Evolutionary conservation across 2,888 invertebrate species (phyloP), one percentile per base, ranked within the genome.

Genomic region (Chloroclysta siterata): DNA sequence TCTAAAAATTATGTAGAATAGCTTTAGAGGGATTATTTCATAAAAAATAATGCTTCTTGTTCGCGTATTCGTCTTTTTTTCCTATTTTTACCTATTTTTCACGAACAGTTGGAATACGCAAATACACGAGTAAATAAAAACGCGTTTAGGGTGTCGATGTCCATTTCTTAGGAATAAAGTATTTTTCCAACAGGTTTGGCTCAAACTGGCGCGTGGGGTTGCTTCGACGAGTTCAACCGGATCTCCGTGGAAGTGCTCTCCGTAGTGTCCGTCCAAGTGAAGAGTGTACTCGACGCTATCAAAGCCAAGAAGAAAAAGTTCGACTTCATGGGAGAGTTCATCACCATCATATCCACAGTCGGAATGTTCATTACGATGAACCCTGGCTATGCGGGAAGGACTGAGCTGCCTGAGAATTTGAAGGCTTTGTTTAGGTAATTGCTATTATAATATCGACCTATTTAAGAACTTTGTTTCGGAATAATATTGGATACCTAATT

Each of bases 291-390:
- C 66, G 98, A 99, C 83, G 98, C 98, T 10, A 96, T 99, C 64
- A 97, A 97, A 83, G 94, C 94, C 48, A 96, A 97, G 78, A 98
- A 97, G 84, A 88, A 94, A 64, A 94, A 93, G 67, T 98, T 98
- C 78, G 95, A 96, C 74, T 98, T 99, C 85, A 94, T 97, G 87
- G 98, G 98, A 0, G 97, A 97, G 78, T 94, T 94, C 59, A 97
- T 98, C 59, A 84, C 89, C 28, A 87, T 98, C 13, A 94, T 96
- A 53, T 93, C 95, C 0, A 97, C 97, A 0, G 95, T 97, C 44
- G 98, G 98, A 1, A 96, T 98, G 90, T 99, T 98, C 79, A 98
- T 99, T 64, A 98, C 98, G 0, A 98, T 98, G 98, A 98, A 98
- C 89, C 98, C 98, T 0, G 98, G 98, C 15, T 98, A 98, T 82